Base-by-base conservation (phyloP, 2,797 vertebrate genomes). In the Falco peregrinus region DNA sequence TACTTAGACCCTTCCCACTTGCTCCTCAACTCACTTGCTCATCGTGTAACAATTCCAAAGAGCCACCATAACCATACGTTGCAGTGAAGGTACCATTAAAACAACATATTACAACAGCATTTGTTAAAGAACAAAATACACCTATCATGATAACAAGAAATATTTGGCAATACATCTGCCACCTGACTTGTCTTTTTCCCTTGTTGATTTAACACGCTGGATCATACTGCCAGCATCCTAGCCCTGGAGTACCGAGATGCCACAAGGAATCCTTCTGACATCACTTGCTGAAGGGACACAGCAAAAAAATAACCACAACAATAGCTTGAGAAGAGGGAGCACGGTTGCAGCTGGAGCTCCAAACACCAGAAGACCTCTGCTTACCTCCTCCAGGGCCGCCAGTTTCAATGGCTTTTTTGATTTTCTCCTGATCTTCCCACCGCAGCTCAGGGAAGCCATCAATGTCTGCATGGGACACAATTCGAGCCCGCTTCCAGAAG, bases 391-490 rank as follows among this genome's bases (percentile, higher is more conserved):
- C 53, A 16, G 98, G 96, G 11, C 99, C 99, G 9, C 99, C 99
- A 3, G 97, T 98, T 96, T 99, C 99, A 3, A 99, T 99, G 9
- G 99, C 98, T 97, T 99, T 99, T 95, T 99, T 99, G 71, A 99
- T 98, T 92, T 99, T 99, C 93, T 99, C 99, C 97, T 99, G 99
- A 96, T 99, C 99, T 2, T 99, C 99, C 99, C 99, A 99, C 43
- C 99, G 98, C 31, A 99, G 99, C 96, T 98, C 99, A 3, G 98
- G 98, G 67, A 98, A 99, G 8, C 99, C 99, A 0, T 98, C 98
- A 2, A 99, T 98, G 69, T 99, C 99, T 0, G 95, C 47, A 4
- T 98, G 98, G 50, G 98, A 98, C 95, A 99, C 97, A 2, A 98
- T 98, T 3, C 98, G 97, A 16, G 99, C 98, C 12, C 98, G 96